Conservation (phyloP, 1,140 invertebrate genomes). For the Leptinotarsa lineolata region DNA sequence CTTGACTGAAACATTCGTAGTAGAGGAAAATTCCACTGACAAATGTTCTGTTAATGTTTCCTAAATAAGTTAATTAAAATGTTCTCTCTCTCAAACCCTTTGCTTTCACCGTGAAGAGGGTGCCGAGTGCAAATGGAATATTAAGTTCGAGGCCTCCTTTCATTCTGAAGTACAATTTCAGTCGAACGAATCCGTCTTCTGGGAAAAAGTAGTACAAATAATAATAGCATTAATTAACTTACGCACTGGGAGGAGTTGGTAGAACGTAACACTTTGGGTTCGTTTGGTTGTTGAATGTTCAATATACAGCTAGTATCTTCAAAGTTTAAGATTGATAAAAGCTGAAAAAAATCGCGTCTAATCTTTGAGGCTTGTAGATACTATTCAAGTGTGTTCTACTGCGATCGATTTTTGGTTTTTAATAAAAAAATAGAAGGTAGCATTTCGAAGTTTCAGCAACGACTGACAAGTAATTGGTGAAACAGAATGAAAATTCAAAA, state of each 20-base stretch:
- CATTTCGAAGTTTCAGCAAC: too few relatives aligned
- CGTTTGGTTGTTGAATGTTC: too few relatives aligned
- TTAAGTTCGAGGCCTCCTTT: constrained; percentile 23
- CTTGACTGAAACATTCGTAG: not conserved
- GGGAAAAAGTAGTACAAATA: not conserved
- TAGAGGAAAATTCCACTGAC: constrained; percentile 22
- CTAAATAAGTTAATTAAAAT: constrained; percentile 37
- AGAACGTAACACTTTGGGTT: too few relatives aligned
- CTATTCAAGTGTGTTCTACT: too few relatives aligned
- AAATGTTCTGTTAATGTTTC: constrained; percentile 35
- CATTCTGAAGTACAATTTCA: not conserved
- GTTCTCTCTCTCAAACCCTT: constrained; percentile 30
- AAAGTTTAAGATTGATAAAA: too few relatives aligned
- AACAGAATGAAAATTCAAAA: too few relatives aligned
- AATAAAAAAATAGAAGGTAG: too few relatives aligned
- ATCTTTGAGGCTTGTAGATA: too few relatives aligned
- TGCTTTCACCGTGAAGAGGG: constrained; percentile 21
- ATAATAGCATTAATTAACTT: not conserved
- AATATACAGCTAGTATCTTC: too few relatives aligned
- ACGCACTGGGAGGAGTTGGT: not conserved
- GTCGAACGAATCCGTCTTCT: not conserved
- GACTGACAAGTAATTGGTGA: too few relatives aligned
- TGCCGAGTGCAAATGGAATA: constrained; percentile 30
- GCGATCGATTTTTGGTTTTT: too few relatives aligned
- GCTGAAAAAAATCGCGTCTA: too few relatives aligned